Evolutionary conservation across 2,888 invertebrate species (phyloP), one percentile per base, ranked within the genome.

Genomic region (Phortica okadai): DNA sequence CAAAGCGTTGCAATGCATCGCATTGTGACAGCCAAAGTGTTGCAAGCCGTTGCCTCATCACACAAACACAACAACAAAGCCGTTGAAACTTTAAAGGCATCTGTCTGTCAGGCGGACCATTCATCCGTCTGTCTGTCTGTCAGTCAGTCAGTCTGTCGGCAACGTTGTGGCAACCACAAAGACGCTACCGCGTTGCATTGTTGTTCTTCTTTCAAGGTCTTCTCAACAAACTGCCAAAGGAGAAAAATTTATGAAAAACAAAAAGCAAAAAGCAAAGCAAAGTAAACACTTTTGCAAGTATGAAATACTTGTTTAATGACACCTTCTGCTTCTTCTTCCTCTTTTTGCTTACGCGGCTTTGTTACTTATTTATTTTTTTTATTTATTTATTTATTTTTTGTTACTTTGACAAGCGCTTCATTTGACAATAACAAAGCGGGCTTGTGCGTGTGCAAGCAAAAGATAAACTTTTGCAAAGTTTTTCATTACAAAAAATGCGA

Each of bases 401-500:
- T 62, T 72, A 25, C 69, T 56, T 25, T 72, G 70, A 56, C 56
- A 50, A 42, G 42, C 73, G 11, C 14, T 33, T 66, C 11, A 59
- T n/a, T 10, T 69, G 16, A 11, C n/a, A 42, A 14, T 21, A 44
- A 16, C 69, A 44, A 21, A 66, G 66, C 16, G 5, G 14, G 44
- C 50, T 6, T 44, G n/a, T 44, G 45, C 50, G 50, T 50, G 50
- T 16, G n/a, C 7, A 16, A 59, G 59, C 59, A n/a, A n/a, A 7
- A 11, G 54, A 21, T 33, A 33, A 33, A 33, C 33, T 33, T 33
- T 33, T 33, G 33, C 33, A 33, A 33, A 33, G 33, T 33, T 33
- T 33, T 33, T 33, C 33, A 33, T 33, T 33, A 4, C 4, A 33
- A 33, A 33, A 33, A 33, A 4, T 4, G 33, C 33, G 33, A 33